Conservation (phyloP, 2,888 invertebrate species). For the Choreutis nemorana region DNA sequence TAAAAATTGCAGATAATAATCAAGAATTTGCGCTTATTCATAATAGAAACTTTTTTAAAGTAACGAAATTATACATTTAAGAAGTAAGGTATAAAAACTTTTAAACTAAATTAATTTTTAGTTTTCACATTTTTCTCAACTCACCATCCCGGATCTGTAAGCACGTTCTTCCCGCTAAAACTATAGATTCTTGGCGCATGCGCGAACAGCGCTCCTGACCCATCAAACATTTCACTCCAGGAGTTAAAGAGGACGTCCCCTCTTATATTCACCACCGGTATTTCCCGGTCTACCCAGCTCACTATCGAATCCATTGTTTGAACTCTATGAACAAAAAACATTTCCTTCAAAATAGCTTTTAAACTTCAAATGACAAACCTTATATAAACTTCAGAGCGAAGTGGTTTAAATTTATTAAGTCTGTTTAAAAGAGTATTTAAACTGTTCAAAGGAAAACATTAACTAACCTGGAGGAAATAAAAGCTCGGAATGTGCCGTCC, state of each 20-base stretch:
- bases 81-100: too few relatives aligned
- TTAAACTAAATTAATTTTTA: too few relatives aligned
- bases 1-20: too few relatives aligned
- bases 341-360: not conserved
- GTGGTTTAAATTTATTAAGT: too few relatives aligned
- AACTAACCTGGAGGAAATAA: slow-evolving; percentile 82
- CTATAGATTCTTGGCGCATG: slow-evolving; percentile 91
- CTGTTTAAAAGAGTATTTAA: too few relatives aligned
- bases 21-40: too few relatives aligned
- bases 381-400: too few relatives aligned
- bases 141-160: slow-evolving; percentile 89
- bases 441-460: too few relatives aligned
- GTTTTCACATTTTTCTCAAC: slow-evolving; percentile 15
- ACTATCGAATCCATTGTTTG: slow-evolving; percentile 96
- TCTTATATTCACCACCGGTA: slow-evolving; percentile 89
- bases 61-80: too few relatives aligned
- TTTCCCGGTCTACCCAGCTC: slow-evolving; percentile 82
- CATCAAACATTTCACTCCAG: slow-evolving; percentile 92
- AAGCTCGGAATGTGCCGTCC: slow-evolving; percentile 89
- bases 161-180: slow-evolving; percentile 91
- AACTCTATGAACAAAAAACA: slow-evolving; percentile 51
- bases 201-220: slow-evolving; percentile 86
- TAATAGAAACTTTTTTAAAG: too few relatives aligned
- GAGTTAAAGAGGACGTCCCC: slow-evolving; percentile 95
- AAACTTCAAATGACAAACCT: too few relatives aligned